Evolutionary conservation across 2,888 invertebrate genomes (phyloP).

Genomic region (Volucella zonaria): DNA sequence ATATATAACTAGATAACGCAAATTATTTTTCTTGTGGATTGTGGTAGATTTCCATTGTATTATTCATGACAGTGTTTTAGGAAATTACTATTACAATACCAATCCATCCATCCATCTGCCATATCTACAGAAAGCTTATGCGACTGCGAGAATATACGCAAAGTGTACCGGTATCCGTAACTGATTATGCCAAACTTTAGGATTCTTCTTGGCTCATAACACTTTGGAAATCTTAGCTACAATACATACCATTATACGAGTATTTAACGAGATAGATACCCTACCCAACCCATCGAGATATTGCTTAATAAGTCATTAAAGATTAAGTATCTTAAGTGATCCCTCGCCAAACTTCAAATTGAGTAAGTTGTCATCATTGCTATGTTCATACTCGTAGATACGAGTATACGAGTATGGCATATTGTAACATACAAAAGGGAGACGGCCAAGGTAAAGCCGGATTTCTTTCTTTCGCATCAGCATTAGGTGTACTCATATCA

Average conservation of each 20-base stretch:
- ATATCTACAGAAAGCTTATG: too few relatives aligned
- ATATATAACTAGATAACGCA: constrained; percentile 68
- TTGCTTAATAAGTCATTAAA: constrained; percentile 47
- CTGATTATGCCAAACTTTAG: neutral
- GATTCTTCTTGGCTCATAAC: constrained; percentile 12
- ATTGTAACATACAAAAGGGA: too few relatives aligned
- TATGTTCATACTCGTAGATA: neutral
- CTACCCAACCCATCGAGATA: constrained; percentile 25
- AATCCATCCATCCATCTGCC: neutral
- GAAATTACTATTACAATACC: constrained; percentile 24
- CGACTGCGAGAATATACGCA: too few relatives aligned
- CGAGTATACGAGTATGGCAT: too few relatives aligned
- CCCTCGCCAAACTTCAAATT: constrained; percentile 16
- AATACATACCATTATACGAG: too few relatives aligned
- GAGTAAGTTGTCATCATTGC: constrained; percentile 40
- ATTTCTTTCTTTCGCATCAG: too few relatives aligned
- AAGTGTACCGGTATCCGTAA: too few relatives aligned
- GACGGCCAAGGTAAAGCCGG: too few relatives aligned
- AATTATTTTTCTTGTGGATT: constrained; percentile 59
- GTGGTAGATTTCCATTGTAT: constrained; percentile 53
- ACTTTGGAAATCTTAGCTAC: constrained; percentile 38
- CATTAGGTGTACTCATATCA: neutral
- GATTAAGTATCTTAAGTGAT: constrained; percentile 53
- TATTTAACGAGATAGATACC: neutral
- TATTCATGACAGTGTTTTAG: constrained; percentile 47